These are phyloP conservation scores for Indicator indicator DNA, from an alignment of 2,113 vertebrate species.

Conservation along the genomic window DNA sequence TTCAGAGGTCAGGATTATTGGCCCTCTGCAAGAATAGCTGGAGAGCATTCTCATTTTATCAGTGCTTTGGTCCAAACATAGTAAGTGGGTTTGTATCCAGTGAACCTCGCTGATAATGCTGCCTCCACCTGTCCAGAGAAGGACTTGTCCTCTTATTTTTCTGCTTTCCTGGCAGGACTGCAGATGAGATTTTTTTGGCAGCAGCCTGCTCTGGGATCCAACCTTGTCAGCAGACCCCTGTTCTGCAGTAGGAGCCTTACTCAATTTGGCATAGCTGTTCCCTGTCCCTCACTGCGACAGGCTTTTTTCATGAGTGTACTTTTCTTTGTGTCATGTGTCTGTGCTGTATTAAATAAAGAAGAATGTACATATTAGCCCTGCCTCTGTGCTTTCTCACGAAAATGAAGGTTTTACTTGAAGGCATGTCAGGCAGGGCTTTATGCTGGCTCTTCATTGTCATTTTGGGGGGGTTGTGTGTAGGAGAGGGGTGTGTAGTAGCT, in stretches of 20 bases:
- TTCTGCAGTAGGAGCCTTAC: conserved; percentile 78
- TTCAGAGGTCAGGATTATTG: not conserved
- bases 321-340: conserved; percentile 77
- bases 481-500: not conserved
- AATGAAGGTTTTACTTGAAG: not conserved
- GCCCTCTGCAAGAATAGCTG: not conserved
- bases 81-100: not conserved
- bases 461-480: fast-evolving
- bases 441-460: too few relatives aligned
- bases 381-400: conserved; percentile 3
- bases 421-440: not conserved
- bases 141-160: not conserved
- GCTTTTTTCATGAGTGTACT: conserved; percentile 75
- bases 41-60: not conserved
- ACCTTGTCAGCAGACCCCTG: conserved; percentile 59
- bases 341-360: conserved; percentile 84
- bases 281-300: conserved; percentile 72
- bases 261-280: conserved; percentile 63
- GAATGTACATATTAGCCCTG: conserved; percentile 74
- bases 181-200: conserved; percentile 7
- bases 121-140: conserved; percentile 28
- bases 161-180: not conserved
- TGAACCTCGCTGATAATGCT: not conserved
- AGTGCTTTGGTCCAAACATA: not conserved
- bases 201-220: conserved; percentile 72